These are phyloP conservation scores for Endotricha flammealis DNA, from an alignment of 2,888 invertebrate genomes.

Conservation along the genomic window DNA sequence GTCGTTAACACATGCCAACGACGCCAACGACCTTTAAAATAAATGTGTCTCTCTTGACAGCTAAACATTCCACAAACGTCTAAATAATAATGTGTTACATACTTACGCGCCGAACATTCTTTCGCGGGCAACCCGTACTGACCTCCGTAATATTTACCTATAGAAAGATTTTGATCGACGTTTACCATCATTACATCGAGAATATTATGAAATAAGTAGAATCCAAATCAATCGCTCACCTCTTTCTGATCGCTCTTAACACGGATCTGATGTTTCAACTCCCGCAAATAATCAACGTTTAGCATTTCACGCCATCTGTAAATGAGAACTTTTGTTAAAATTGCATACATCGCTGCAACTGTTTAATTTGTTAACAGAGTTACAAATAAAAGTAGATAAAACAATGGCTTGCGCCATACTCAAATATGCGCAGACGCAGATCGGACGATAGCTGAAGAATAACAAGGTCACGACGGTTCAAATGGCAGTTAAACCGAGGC, in stretches of 20 bases:
- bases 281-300: conserved; percentile 57
- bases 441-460: background rate
- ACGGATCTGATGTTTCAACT: conserved; percentile 62
- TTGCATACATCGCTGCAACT: background rate
- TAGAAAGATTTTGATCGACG: conserved; percentile 1
- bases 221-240: conserved; percentile 33
- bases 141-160: conserved; percentile 15
- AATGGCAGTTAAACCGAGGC: conserved; percentile 11
- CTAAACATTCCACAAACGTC: conserved; percentile 7
- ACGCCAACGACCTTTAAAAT: too few relatives aligned
- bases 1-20: too few relatives aligned
- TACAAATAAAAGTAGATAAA: background rate
- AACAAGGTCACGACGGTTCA: conserved; percentile 4
- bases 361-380: background rate
- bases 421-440: conserved; percentile 1
- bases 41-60: too few relatives aligned
- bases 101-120: background rate
- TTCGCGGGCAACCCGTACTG: background rate
- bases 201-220: conserved; percentile 6
- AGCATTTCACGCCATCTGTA: conserved; percentile 65
- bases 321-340: conserved; percentile 11
- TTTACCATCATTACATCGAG: conserved; percentile 5
- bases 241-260: conserved; percentile 57
- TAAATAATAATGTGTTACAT: background rate
- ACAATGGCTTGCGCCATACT: conserved; percentile 5